Evolutionary conservation across 2,797 vertebrate species (phyloP), one percentile per base, ranked within the genome.

Genomic region (Lagorchestes hirsutus): DNA sequence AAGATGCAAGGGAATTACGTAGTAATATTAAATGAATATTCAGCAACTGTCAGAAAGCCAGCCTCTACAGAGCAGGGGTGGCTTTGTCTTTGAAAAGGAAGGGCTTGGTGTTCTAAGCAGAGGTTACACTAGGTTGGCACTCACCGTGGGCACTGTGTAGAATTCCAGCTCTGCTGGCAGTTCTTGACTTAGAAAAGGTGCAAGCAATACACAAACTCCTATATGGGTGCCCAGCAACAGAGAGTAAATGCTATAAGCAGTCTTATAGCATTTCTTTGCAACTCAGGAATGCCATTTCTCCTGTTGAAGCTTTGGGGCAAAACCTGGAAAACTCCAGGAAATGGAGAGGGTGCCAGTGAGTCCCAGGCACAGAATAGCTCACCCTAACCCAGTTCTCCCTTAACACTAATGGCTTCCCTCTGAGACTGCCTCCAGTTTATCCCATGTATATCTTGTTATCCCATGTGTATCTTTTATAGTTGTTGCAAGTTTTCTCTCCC

Each of bases 1-100:
- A 95, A 92, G 90, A 92, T 40, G 55, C 54, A 96, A 91, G 1
- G 11, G 82, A 59, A 87, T 94, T 56, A 40, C 58, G 91, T 92
- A 91, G 90, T 67, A 91, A 82, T 74, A 27, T 54, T 2, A 22
- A 67, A 40, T n/a, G 50, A 91, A 54, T 55, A n/a, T 55, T 95
- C 74, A 29, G 8, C 0, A 29, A 9, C 27, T 92, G 55, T 58
- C 62, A n/a, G 54, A 16, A n/a, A 93, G 46, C 55, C 55, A 59
- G 54, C 29, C 40, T 82, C 28, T 18, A 31, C n/a, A 40, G 22
- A 50, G 40, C 40, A 1, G 24, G 52, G 58, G 1, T 10, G 0
- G 4, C 55, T 46, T 11, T 5, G 55, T 29, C 5, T 2, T 22
- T 55, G 59, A 12, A 57, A 0, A 31, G 92, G 28, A 59, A 12